These are phyloP conservation scores for Gobio occitaniae DNA, from an alignment of 2,797 vertebrate genomes.

Conservation along the genomic window DNA sequence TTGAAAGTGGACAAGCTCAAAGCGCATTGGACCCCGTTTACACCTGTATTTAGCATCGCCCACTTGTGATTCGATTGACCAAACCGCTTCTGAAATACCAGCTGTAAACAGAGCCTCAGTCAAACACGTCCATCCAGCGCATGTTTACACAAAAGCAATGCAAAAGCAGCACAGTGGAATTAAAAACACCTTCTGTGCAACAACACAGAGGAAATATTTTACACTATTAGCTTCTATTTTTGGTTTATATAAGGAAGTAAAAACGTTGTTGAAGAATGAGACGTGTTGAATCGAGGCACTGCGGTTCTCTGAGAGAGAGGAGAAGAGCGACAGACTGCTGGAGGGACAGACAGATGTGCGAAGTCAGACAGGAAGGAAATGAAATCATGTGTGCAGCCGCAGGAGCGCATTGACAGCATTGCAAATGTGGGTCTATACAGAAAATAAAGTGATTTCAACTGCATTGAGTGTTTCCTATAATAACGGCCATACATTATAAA, in stretches of 20 bases:
- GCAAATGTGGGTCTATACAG: background rate
- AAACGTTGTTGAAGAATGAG: background rate
- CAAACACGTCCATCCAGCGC: background rate
- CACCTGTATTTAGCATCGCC: too few species aligned
- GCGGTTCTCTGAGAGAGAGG: slow-evolving; percentile 1
- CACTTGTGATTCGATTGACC: too few species aligned
- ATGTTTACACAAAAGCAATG: background rate
- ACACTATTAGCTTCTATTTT: background rate
- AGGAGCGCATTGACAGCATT: background rate
- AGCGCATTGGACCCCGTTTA: too few species aligned
- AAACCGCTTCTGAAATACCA: too few species aligned
- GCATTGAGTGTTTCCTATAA: background rate
- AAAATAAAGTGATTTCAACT: background rate
- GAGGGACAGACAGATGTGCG: background rate
- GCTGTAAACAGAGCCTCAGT: background rate
- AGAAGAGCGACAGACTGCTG: background rate
- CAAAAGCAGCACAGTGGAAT: background rate
- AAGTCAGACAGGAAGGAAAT: background rate
- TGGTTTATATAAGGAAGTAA: background rate
- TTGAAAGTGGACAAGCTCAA: too few species aligned
- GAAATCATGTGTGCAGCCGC: background rate
- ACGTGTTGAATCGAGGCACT: slow-evolving; percentile 37
- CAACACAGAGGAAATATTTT: background rate
- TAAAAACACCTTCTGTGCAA: background rate
- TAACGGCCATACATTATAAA: background rate